phyloP scores from a whole-genome alignment of 2,888 invertebrate genomes.

The Cecidostiba fungosa region DNA sequence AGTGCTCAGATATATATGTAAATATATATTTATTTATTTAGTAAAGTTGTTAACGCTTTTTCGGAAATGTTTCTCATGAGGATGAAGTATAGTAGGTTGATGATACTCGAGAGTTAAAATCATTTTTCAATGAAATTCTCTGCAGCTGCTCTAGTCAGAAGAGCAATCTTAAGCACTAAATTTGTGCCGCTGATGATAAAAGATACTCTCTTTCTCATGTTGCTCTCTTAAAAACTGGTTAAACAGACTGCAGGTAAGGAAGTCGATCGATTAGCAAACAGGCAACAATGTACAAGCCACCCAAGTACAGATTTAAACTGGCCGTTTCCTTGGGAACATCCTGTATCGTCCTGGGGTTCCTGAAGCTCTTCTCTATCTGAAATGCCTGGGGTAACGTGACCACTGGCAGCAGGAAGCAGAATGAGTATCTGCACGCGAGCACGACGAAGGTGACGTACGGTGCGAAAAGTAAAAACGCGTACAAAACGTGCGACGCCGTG shows the following conservation, averaged over 20 bases:
- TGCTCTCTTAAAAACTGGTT: not conserved
- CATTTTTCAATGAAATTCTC: conserved; percentile 24
- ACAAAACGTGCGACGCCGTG: conserved; percentile 94
- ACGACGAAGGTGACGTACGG: conserved; percentile 96
- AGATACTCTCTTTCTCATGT: not conserved
- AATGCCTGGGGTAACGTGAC: conserved; percentile 94
- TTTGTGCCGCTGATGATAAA: conserved; percentile 49
- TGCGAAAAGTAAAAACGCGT: conserved; percentile 93
- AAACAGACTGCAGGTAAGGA: conserved; percentile 73
- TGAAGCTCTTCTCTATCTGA: conserved; percentile 93
- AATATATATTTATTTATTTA: not conserved
- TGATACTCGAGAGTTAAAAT: conserved; percentile 42
- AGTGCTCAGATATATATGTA: conserved; percentile 23
- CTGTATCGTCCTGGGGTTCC: conserved; percentile 89
- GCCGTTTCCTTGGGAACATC: conserved; percentile 94
- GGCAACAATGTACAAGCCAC: conserved; percentile 93
- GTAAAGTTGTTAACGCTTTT: conserved; percentile 44
- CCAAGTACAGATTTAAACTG: conserved; percentile 94
- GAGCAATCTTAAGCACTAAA: conserved; percentile 49
- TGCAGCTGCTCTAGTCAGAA: conserved; percentile 28
- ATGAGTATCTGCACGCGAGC: conserved; percentile 90
- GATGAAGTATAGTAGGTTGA: conserved; percentile 27
- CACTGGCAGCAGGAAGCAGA: conserved; percentile 94
- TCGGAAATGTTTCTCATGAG: conserved; percentile 38
- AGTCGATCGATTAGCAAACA: conserved; percentile 81